These are phyloP conservation scores for Yponomeuta plumbellus DNA, from an alignment of 2,888 invertebrate genomes.

Conservation along the genomic window DNA sequence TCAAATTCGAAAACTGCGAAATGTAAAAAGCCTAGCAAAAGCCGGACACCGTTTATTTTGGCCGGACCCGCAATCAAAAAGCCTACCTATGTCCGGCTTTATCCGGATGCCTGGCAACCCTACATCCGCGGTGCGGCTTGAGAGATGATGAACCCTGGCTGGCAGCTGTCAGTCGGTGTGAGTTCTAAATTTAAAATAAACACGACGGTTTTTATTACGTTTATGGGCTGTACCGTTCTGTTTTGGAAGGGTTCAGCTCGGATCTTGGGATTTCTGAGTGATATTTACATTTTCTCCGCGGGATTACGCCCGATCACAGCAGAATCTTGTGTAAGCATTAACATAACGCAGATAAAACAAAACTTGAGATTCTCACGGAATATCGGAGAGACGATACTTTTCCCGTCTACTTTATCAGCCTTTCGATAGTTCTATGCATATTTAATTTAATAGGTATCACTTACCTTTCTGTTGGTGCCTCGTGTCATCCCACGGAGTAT, in stretches of 20 bases:
- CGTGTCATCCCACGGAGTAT: neutral
- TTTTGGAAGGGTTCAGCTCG: slow-evolving; percentile 19
- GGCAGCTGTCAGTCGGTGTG: slow-evolving; percentile 60
- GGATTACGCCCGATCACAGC: neutral
- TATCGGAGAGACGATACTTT: neutral
- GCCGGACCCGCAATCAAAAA: no score
- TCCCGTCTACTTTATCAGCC: neutral
- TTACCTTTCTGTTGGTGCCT: neutral
- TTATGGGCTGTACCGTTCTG: slow-evolving; percentile 36
- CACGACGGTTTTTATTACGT: slow-evolving; percentile 48
- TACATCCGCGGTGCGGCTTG: no score
- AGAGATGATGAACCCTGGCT: no score
- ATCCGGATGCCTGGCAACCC: no score
- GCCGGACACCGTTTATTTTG: no score
- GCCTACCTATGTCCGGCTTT: no score
- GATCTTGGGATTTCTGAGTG: neutral
- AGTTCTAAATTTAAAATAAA: slow-evolving; percentile 70
- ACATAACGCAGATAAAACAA: neutral
- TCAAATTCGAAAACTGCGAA: no score
- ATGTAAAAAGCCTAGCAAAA: no score
- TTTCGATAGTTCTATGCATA: neutral
- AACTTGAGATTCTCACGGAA: neutral
- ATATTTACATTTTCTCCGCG: neutral
- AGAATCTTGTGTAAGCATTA: neutral
- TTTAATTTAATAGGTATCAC: neutral